A percentile compares a stretch with the other conserved stretches of the same genome.
These are phyloP conservation scores for Rambutsinella grinnellia DNA, from an alignment of 2,888 invertebrate genomes.

Conservation along the genomic window DNA sequence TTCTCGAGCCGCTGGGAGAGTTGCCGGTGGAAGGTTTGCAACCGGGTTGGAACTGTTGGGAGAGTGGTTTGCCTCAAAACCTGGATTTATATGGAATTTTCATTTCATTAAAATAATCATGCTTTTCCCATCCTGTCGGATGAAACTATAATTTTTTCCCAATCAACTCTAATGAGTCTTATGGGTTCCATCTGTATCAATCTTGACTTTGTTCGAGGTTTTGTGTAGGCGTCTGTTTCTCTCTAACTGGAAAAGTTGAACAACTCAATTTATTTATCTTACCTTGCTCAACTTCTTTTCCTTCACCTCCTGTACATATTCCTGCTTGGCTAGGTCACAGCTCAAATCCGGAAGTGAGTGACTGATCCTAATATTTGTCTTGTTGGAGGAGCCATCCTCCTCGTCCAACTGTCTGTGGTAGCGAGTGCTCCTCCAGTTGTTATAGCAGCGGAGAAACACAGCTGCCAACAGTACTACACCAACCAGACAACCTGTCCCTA, in stretches of 20 bases:
- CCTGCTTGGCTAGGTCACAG: constrained; percentile 77
- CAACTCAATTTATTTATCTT: constrained; percentile 54
- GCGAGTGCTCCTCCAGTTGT: constrained; percentile 79
- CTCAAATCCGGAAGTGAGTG: constrained; percentile 83
- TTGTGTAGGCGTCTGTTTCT: too few relatives aligned
- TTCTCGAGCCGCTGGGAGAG: constrained; percentile 81
- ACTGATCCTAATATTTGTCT: constrained; percentile 81
- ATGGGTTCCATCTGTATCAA: too few relatives aligned
- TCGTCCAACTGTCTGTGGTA: constrained; percentile 67
- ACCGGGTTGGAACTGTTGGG: constrained; percentile 84
- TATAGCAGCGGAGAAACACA: constrained; percentile 80
- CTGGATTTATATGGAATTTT: too few relatives aligned
- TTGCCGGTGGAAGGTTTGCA: constrained; percentile 86
- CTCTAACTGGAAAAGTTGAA: too few relatives aligned
- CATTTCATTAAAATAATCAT: too few relatives aligned
- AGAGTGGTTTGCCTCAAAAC: constrained; percentile 86
- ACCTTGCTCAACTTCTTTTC: constrained; percentile 77
- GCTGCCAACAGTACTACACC: constrained; percentile 79
- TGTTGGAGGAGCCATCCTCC: constrained; percentile 69
- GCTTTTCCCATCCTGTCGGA: too few relatives aligned
- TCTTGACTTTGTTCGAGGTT: too few relatives aligned
- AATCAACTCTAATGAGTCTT: too few relatives aligned
- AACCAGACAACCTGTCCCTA: constrained; percentile 67
- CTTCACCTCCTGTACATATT: constrained; percentile 78
- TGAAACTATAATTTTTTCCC: too few relatives aligned